Conservation (phyloP, 2,888 invertebrate species). For the Acronicta aceris region DNA sequence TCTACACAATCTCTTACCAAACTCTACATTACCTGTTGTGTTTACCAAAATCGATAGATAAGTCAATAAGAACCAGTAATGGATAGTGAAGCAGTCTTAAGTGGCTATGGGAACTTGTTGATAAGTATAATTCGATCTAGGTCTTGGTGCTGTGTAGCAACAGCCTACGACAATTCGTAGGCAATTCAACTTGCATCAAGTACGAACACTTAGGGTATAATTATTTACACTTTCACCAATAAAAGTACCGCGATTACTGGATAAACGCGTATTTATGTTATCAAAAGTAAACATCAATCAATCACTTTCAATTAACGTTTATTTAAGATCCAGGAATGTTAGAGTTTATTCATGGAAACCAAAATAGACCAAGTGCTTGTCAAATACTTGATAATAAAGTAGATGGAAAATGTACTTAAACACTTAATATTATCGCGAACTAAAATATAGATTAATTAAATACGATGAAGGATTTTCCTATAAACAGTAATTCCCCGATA, state of each 20-base stretch:
- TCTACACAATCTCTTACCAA: slow-evolving; percentile 32
- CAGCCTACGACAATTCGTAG: slow-evolving; percentile 49
- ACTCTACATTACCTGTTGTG: slow-evolving; percentile 36
- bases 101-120: slow-evolving; percentile 40
- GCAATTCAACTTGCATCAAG: slow-evolving; percentile 35
- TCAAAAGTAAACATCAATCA: slow-evolving; percentile 30
- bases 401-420: slow-evolving; percentile 14
- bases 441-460: slow-evolving; percentile 9
- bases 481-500: neutral
- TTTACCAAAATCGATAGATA: slow-evolving; percentile 31
- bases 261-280: slow-evolving; percentile 15
- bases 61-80: slow-evolving; percentile 42
- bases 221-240: slow-evolving; percentile 61
- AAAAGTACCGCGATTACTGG: slow-evolving; percentile 14
- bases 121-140: slow-evolving; percentile 46
- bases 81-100: slow-evolving; percentile 24
- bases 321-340: slow-evolving; percentile 7
- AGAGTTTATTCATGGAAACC: slow-evolving; percentile 20
- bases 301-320: slow-evolving; percentile 19
- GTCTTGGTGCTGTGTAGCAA: slow-evolving; percentile 52
- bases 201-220: slow-evolving; percentile 41
- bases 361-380: slow-evolving; percentile 19
- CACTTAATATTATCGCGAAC: neutral
- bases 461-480: neutral
- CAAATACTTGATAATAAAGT: slow-evolving; percentile 22